These are phyloP conservation scores for Phasianus colchicus DNA, from an alignment of 2,113 vertebrate species.

Conservation along the genomic window DNA sequence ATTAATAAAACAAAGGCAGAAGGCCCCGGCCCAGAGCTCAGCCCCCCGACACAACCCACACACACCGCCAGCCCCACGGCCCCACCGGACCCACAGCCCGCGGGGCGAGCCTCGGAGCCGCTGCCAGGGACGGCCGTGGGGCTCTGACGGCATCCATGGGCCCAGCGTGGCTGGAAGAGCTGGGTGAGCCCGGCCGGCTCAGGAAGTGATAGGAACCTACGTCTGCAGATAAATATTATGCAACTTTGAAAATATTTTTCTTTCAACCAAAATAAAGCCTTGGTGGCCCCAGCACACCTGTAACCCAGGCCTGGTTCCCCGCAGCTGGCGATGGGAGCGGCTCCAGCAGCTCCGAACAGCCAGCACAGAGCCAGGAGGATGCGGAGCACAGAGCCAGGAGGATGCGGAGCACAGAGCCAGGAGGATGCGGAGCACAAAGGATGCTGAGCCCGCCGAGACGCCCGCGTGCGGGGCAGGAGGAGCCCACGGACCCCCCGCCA, in stretches of 20 bases:
- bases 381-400: not conserved
- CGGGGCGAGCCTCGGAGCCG: too few relatives aligned
- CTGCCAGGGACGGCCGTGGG: too few relatives aligned
- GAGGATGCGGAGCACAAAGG: too few relatives aligned
- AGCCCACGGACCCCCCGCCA: too few relatives aligned
- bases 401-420: not conserved
- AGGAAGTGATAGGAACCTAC: rapidly evolving
- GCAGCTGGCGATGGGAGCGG: not conserved
- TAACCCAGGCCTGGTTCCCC: not conserved
- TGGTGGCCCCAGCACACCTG: not conserved
- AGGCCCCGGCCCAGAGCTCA: too few relatives aligned
- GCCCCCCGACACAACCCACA: too few relatives aligned
- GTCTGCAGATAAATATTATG: not conserved
- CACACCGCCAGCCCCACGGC: too few relatives aligned
- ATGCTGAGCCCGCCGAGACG: too few relatives aligned
- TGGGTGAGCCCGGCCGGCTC: rapidly evolving
- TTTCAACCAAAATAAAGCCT: not conserved
- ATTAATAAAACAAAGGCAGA: not conserved
- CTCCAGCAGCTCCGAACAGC: rapidly evolving
- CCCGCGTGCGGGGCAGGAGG: too few relatives aligned
- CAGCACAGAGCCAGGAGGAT: not conserved
- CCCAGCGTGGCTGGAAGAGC: too few relatives aligned
- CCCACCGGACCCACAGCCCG: too few relatives aligned
- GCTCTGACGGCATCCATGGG: too few relatives aligned
- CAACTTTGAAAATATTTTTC: not conserved